These are phyloP conservation scores for Sinella curviseta DNA, from an alignment of 1,140 invertebrate genomes.

Conservation along the genomic window DNA sequence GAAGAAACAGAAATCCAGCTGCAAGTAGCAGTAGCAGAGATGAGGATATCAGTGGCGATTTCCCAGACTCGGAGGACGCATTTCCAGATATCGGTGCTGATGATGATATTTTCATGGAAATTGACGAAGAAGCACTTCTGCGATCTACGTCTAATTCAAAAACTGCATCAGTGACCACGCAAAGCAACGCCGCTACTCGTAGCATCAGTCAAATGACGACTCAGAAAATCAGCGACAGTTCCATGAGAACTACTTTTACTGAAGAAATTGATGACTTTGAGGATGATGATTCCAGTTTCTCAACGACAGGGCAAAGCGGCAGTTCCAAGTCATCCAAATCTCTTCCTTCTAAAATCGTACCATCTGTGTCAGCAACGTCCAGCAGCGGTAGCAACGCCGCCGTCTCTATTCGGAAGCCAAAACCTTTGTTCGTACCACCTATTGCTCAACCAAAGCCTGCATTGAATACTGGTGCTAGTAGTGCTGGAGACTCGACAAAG, in stretches of 20 bases:
- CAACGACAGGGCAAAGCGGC: not conserved
- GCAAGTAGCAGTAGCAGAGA: not conserved
- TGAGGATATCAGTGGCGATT: not conserved
- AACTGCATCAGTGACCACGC: not conserved
- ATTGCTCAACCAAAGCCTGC: not conserved
- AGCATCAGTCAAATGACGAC: not conserved
- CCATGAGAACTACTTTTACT: not conserved
- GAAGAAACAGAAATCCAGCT: not conserved
- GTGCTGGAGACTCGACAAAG: not conserved
- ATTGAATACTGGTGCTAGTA: not conserved
- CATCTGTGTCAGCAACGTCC: too few species aligned
- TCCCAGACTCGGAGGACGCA: not conserved
- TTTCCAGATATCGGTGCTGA: slow-evolving; percentile 22
- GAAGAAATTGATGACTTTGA: slow-evolving; percentile 5
- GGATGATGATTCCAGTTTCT: not conserved
- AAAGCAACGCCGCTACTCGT: not conserved
- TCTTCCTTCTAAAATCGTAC: too few species aligned
- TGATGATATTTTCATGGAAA: slow-evolving; percentile 44
- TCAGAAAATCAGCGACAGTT: not conserved
- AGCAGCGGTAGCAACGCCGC: not conserved
- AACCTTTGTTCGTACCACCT: not conserved
- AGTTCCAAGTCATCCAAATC: not conserved
- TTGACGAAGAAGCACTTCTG: slow-evolving; percentile 34
- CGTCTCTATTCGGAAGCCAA: not conserved
- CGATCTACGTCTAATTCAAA: not conserved